phyloP scores from a whole-genome alignment of 2,113 vertebrate species.

The Mirza zaza region DNA sequence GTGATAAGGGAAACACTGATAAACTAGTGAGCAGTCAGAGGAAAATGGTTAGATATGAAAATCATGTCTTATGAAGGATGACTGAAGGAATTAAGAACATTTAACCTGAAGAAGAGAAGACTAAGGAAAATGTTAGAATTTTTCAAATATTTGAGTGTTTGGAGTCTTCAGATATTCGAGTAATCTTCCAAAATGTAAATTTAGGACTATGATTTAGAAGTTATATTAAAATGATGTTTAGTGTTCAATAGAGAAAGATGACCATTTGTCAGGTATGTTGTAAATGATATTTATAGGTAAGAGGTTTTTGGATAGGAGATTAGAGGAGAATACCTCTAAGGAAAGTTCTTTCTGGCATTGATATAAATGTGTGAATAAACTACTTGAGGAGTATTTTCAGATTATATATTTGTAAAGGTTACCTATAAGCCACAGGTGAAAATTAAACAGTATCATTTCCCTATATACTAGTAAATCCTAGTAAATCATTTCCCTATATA shows the following conservation, averaged over 20 bases:
- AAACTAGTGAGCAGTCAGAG: neutral
- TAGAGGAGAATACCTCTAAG: neutral
- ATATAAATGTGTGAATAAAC: neutral
- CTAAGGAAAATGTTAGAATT: neutral
- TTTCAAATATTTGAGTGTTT: neutral
- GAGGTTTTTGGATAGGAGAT: neutral
- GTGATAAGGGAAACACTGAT: neutral
- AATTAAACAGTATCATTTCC: neutral
- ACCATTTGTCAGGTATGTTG: neutral
- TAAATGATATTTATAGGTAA: neutral
- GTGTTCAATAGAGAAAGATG: neutral
- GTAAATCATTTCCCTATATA: neutral
- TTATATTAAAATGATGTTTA: neutral
- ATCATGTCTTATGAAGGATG: neutral
- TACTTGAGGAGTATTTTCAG: neutral
- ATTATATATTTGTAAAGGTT: neutral
- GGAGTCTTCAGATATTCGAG: neutral
- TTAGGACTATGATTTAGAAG: neutral
- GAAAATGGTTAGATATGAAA: neutral
- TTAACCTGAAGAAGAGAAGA: neutral
- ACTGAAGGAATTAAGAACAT: slow-evolving; percentile 7
- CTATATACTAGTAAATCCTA: neutral
- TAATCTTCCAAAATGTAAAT: neutral
- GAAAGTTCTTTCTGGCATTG: neutral
- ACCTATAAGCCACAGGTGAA: neutral